Evolutionary conservation across 2,888 invertebrate species (phyloP).

Genomic region (Sipha maydis): DNA sequence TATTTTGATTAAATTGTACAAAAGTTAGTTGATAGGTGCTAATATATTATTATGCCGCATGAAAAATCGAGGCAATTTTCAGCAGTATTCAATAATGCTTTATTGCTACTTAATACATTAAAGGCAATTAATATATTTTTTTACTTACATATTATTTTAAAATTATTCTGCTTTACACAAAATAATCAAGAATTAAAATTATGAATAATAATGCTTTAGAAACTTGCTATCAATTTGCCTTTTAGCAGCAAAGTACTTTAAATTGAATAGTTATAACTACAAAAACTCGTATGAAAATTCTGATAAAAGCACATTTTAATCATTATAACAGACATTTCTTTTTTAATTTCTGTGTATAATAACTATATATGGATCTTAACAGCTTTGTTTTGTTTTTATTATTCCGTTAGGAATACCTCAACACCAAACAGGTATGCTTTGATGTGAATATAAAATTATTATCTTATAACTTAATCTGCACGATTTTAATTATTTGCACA

Average conservation of each 20-base stretch:
- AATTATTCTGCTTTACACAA: conserved; percentile 27
- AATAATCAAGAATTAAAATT: neutral
- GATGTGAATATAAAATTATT: conserved; percentile 32
- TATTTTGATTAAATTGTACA: conserved; percentile 40
- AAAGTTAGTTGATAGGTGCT: conserved; percentile 41
- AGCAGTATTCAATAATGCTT: conserved; percentile 52
- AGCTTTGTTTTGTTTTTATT: conserved; percentile 59
- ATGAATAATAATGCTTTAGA: conserved; percentile 44
- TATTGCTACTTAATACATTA: conserved; percentile 41
- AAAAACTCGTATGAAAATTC: neutral
- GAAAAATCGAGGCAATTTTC: conserved; percentile 33
- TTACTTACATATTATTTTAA: neutral
- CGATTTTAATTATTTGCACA: conserved; percentile 30
- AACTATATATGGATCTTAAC: conserved; percentile 37
- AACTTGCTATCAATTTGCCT: conserved; percentile 56
- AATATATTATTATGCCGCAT: conserved; percentile 52
- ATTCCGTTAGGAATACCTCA: conserved; percentile 61
- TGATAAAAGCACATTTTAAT: conserved; percentile 19
- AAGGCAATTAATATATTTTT: conserved; percentile 3
- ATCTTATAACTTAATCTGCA: conserved; percentile 29
- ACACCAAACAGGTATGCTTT: conserved; percentile 61
- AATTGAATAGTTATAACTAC: conserved; percentile 1
- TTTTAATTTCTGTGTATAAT: neutral
- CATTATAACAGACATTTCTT: neutral
- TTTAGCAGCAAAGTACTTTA: conserved; percentile 44